These are phyloP conservation scores for Etheostoma nigrum DNA, from an alignment of 2,797 vertebrate species.

Conservation along the genomic window DNA sequence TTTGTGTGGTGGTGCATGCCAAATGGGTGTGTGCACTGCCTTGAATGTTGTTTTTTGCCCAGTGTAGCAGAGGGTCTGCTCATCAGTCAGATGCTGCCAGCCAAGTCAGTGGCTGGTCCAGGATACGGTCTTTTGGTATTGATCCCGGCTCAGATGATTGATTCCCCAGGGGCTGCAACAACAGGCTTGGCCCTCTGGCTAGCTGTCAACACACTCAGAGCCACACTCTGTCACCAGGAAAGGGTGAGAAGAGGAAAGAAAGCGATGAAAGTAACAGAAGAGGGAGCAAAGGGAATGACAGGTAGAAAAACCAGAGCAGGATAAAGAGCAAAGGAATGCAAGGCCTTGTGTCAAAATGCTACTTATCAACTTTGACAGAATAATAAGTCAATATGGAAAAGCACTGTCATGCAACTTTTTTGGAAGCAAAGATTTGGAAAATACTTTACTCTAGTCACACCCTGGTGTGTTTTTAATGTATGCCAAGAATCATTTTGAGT, in stretches of 20 bases:
- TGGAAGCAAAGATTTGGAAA: background rate
- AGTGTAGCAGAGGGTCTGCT: slow-evolving; percentile 30
- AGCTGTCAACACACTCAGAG: slow-evolving; percentile 64
- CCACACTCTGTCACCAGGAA: slow-evolving; percentile 59
- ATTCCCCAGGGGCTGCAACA: slow-evolving; percentile 60
- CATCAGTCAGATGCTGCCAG: slow-evolving; percentile 63
- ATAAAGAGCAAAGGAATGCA: slow-evolving; percentile 13
- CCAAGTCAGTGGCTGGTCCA: slow-evolving; percentile 44
- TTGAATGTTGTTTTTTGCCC: slow-evolving; percentile 51
- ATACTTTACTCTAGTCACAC: background rate
- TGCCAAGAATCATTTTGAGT: background rate
- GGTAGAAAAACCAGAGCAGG: slow-evolving; percentile 6
- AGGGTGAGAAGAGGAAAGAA: slow-evolving; percentile 28
- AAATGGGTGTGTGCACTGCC: slow-evolving; percentile 22
- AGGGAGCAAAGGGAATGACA: background rate
- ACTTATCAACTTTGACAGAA: slow-evolving; percentile 21
- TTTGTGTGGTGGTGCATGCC: slow-evolving; percentile 44
- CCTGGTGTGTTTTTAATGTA: background rate
- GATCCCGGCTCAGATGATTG: slow-evolving; percentile 75
- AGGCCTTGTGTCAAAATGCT: slow-evolving; percentile 21
- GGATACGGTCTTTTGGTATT: slow-evolving; percentile 68
- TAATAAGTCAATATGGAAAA: slow-evolving; percentile 20
- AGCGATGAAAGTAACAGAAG: slow-evolving; percentile 19
- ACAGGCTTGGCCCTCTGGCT: slow-evolving; percentile 54
- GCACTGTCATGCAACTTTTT: background rate